Base-by-base conservation (phyloP, 2,888 invertebrate species). In the Hirtodrosophila histrioides region DNA sequence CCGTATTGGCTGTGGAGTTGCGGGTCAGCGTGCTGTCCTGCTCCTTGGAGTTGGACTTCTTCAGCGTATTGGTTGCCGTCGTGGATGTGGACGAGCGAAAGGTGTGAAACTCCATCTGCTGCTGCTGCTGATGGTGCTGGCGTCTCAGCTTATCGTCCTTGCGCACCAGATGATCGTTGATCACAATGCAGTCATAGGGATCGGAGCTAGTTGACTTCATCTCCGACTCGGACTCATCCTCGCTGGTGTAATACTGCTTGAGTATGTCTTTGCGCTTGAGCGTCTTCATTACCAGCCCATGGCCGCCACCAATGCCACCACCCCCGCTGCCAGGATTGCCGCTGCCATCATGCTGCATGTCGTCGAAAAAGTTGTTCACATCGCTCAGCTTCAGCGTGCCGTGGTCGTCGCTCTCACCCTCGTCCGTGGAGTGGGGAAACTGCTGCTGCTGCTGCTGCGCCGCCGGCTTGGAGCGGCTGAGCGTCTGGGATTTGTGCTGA, bases 171-270 rank as follows among this genome's bases (percentile, higher is more conserved):
- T 95, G 96, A 91, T 97, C 96, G 78, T 96, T 96, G 27, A 97
- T 96, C 51, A 97, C 95, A 76, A 97, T 96, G 89, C 96, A 96
- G 88, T 95, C 95, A 79, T 95, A 95, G 29, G 95, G 95, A 92
- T 95, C 95, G 46, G 95, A 95, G 87, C 95, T 95, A 46, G 95
- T 94, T 49, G 95, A 95, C 89, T 90, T 91, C 7, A 91, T 71
- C 49, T 91, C 91, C 8, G 79, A 75, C 69, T 90, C 91, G 7
- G 94, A 94, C 87, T 94, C 94, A 69, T 94, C 94, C 70, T 93
- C 93, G 84, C 93, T 93, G 49, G 92, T 93, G 66, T 94, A 94
- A 89, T 95, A 95, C 90, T 94, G 95, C 86, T 95, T 95, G 29
- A 95, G 91, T 77, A 95, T 95, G 89, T 95, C 95, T 89, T 95